Evolutionary conservation across 1,140 invertebrate genomes (phyloP), one percentile per base, ranked within the genome.

Genomic region (Listronotus oregonensis): DNA sequence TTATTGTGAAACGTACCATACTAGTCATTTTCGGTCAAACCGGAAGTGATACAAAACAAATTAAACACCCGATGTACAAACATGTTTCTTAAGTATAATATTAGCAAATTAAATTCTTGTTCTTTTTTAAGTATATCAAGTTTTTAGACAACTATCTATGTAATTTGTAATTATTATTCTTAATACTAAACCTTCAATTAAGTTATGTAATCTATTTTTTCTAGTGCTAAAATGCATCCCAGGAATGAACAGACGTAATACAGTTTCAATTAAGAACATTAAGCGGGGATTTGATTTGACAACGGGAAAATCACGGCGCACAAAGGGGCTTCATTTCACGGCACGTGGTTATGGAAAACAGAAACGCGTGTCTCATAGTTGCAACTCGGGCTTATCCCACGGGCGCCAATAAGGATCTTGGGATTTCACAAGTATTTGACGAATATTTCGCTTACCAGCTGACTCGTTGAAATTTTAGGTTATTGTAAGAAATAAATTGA

Each of bases 221-320:
- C 39, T 12, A 57, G 14, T 11, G 34, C 8, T 18, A 49, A 27
- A 52, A 18, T 62, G 37, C 39, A 57, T 64, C 61, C 34, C 40
- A 1, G 52, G 21, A 47, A 47, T 43, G 37, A 46, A 58, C 15
- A 37, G 43, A n/a, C 47, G 31, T 66, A 74, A 76, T 75, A 67
- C 73, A 71, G 72, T 75, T 75, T 76, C 72, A 76, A 76, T 76
- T 76, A 75, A 70, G 62, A 50, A 71, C 71, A 71, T 73, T 72
- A 72, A 67, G 63, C 47, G 69, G 67, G 68, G 73, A 75, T 75
- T 74, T 70, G 65, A 71, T 70, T 70, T 68, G 70, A 68, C 70
- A 72, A 72, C 70, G 61, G 57, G 37, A 60, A 71, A 74, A 75
- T 74, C 73, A 73, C 73, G 72, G 71, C 68, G 47, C 52, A 75